Conservation (phyloP, 2,797 vertebrate species). For the Trachurus trachurus region DNA sequence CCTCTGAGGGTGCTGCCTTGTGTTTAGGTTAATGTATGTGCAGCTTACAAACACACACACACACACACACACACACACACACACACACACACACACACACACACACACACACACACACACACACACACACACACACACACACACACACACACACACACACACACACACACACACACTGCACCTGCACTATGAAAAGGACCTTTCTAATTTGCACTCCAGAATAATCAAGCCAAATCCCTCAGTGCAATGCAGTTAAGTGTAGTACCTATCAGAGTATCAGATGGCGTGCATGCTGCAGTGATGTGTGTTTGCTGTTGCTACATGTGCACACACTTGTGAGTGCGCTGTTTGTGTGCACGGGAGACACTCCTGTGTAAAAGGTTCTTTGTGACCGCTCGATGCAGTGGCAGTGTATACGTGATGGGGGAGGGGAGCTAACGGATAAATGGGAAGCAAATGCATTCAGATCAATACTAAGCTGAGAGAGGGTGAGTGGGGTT, state of each 20-base stretch:
- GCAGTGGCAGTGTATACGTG: conserved; percentile 70
- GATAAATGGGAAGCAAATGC: conserved; percentile 89
- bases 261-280: conserved; percentile 50
- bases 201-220: conserved; percentile 64
- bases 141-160: neutral
- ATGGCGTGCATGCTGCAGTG: conserved; percentile 1
- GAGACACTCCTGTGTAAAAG: conserved; percentile 77
- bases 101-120: conserved; percentile 26
- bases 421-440: conserved; percentile 66
- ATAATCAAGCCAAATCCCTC: conserved; percentile 69
- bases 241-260: conserved; percentile 53
- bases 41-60: conserved; percentile 40
- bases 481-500: conserved; percentile 74
- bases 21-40: conserved; percentile 61
- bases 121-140: conserved; percentile 38
- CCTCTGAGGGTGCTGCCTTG: conserved; percentile 75
- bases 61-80: conserved; percentile 26
- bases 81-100: conserved; percentile 26
- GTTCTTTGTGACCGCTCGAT: conserved; percentile 84
- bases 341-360: conserved; percentile 35
- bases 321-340: conserved; percentile 12
- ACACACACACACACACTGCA: conserved; percentile 55
- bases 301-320: conserved; percentile 31
- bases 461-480: conserved; percentile 88
- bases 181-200: conserved; percentile 72